phyloP scores from a whole-genome alignment of 2,113 vertebrate genomes.

The Macquaria australasica region DNA sequence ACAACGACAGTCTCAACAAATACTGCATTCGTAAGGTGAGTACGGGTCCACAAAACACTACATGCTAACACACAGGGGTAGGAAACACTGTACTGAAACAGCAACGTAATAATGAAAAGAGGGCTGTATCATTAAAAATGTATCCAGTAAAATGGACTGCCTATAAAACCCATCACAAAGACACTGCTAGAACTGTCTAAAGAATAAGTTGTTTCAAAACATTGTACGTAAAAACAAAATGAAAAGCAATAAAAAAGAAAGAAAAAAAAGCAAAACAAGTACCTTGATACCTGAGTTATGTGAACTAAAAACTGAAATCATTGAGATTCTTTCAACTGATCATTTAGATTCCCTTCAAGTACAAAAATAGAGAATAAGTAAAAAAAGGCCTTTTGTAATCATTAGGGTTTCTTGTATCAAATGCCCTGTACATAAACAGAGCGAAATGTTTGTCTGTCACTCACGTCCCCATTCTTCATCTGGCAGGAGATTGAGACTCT shows the following conservation, averaged over 20 bases:
- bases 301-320: not conserved
- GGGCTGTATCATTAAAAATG: not conserved
- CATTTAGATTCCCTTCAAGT: not conserved
- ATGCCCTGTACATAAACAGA: not conserved
- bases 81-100: not conserved
- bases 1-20: constrained; percentile 96
- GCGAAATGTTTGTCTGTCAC: not conserved
- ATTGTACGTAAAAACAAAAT: too few species aligned
- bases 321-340: too few species aligned
- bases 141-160: too few species aligned
- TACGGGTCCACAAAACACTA: not conserved
- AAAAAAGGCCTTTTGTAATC: not conserved
- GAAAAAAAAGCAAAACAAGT: not conserved
- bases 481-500: constrained; percentile 97
- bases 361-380: not conserved
- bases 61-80: not conserved
- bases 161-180: too few species aligned
- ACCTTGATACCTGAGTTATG: too few species aligned
- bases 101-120: not conserved
- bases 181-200: too few species aligned
- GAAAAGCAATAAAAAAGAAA: too few species aligned
- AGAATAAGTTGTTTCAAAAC: too few species aligned
- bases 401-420: not conserved
- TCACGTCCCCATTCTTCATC: not conserved
- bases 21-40: constrained; percentile 97